Conservation (phyloP, 1,140 invertebrate genomes). For the Berghia stephanieae region DNA sequence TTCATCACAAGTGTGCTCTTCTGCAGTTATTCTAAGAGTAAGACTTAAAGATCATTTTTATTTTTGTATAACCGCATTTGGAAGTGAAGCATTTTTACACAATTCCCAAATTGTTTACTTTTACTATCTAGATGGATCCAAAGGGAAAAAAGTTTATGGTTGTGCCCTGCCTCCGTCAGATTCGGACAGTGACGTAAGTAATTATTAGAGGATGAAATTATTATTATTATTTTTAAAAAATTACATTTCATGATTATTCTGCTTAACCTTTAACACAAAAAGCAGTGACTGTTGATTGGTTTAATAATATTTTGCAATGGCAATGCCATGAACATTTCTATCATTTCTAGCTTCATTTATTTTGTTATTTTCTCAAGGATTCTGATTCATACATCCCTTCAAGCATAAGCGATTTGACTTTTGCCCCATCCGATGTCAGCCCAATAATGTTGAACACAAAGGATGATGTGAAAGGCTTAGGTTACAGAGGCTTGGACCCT, state of each 20-base stretch:
- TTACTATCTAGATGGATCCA: no score
- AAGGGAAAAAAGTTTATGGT: conserved; percentile 73
- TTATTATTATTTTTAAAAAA: no score
- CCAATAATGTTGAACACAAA: conserved; percentile 79
- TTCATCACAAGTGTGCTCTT: no score
- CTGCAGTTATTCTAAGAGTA: no score
- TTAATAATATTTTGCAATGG: no score
- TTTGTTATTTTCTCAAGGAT: conserved; percentile 46
- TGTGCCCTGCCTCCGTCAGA: conserved; percentile 70
- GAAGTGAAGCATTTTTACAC: no score
- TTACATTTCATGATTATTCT: background rate
- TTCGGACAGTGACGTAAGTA: conserved; percentile 34
- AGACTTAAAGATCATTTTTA: no score
- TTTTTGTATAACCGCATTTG: no score
- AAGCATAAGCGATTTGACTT: conserved; percentile 33
- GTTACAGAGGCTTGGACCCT: conserved; percentile 81
- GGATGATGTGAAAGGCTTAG: conserved; percentile 76
- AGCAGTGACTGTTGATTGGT: background rate
- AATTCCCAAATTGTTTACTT: no score
- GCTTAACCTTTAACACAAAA: no score
- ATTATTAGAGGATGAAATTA: conserved; percentile 21
- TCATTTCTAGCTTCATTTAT: background rate
- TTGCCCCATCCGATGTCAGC: conserved; percentile 82
- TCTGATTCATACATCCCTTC: conserved; percentile 62
- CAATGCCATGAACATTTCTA: no score